Conservation (phyloP, 2,797 vertebrate species). For the Mus minutoides region DNA sequence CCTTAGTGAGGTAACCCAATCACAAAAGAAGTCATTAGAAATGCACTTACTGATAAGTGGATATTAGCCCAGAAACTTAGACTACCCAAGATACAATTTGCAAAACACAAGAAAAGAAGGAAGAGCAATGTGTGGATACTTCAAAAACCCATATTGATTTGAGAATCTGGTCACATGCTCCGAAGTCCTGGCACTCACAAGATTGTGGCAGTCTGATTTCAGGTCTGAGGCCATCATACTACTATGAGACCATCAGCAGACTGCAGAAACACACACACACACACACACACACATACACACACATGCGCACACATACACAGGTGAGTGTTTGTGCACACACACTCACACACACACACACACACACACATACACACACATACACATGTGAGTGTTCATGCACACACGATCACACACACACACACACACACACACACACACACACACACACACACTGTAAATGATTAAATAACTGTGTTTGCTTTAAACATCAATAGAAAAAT, state of each 20-base stretch:
- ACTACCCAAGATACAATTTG: no score
- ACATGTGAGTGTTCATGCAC: no score
- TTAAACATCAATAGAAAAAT: background rate
- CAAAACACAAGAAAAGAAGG: no score
- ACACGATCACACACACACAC: background rate
- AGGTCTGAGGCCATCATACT: background rate
- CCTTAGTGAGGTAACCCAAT: no score
- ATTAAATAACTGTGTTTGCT: background rate
- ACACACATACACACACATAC: background rate
- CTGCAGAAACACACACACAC: no score
- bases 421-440: background rate
- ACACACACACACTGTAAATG: background rate
- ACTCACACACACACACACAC: background rate
- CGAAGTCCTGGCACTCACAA: background rate
- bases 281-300: background rate
- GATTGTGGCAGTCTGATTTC: background rate
- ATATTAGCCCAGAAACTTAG: no score
- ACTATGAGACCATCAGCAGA: background rate
- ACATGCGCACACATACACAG: background rate
- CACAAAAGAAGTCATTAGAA: no score
- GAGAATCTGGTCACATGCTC: background rate
- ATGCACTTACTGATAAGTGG: no score
- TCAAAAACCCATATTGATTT: background rate
- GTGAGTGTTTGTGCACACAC: no score
- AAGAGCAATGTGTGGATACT: no score